These are phyloP conservation scores for Drosophila busckii DNA, from an alignment of 1,140 invertebrate species.

Conservation along the genomic window DNA sequence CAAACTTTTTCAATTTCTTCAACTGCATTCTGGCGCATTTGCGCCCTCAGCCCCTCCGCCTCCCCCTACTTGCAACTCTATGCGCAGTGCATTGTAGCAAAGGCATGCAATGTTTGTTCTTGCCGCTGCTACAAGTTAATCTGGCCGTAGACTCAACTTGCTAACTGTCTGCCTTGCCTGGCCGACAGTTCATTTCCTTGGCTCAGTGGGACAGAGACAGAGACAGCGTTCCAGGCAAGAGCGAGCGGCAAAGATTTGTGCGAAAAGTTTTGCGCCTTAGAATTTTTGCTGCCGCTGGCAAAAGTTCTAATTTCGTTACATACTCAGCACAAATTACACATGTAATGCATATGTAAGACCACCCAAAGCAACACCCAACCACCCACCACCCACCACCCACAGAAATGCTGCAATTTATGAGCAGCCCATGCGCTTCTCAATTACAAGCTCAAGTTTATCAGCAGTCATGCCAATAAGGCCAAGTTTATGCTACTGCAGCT, in stretches of 20 bases:
- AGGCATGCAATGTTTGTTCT: constrained; percentile 46
- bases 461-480: constrained; percentile 56
- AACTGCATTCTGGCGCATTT: constrained; percentile 43
- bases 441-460: constrained; percentile 67
- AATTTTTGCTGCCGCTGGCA: constrained; percentile 28
- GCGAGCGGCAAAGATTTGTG: constrained; percentile 1
- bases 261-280: constrained; percentile 21
- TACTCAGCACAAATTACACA: constrained; percentile 65
- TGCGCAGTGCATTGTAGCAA: too few species aligned
- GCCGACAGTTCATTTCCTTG: constrained; percentile 64
- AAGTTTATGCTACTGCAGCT: constrained; percentile 56
- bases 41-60: neutral
- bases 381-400: neutral
- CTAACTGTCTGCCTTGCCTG: constrained; percentile 42
- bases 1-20: constrained; percentile 76
- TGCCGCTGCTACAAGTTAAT: constrained; percentile 61
- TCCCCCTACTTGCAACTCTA: neutral
- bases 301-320: constrained; percentile 71
- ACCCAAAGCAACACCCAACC: neutral
- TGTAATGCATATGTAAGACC: constrained; percentile 66
- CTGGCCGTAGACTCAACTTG: constrained; percentile 64
- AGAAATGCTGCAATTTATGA: constrained; percentile 56
- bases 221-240: too few species aligned
- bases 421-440: constrained; percentile 30
- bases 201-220: constrained; percentile 5